These are phyloP conservation scores for Lepidochrysops patricia DNA, from an alignment of 2,888 invertebrate genomes.

Conservation along the genomic window DNA sequence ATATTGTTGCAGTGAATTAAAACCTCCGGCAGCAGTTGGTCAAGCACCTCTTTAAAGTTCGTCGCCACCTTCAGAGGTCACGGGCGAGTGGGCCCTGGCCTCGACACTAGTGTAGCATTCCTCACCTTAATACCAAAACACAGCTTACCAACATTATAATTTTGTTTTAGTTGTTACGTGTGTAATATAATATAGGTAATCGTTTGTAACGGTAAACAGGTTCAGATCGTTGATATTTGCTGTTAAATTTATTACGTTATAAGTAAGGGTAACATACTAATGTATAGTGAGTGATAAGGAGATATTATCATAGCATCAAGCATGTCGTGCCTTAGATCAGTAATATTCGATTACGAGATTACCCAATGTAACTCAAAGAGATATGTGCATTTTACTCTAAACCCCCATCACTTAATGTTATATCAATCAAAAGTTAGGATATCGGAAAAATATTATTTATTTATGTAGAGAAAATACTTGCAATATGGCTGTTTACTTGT, in stretches of 20 bases:
- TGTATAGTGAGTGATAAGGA: conserved; percentile 49
- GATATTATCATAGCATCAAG: conserved; percentile 48
- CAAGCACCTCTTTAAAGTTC: not conserved
- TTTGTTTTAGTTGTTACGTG: conserved; percentile 64
- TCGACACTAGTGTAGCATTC: conserved; percentile 57
- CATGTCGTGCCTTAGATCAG: conserved; percentile 70
- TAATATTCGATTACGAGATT: conserved; percentile 44
- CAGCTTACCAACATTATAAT: conserved; percentile 73
- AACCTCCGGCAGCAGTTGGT: not conserved
- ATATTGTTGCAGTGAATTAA: not conserved
- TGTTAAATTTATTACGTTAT: conserved; percentile 64
- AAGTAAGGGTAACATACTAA: conserved; percentile 49
- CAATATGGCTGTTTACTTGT: conserved; percentile 66
- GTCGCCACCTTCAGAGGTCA: not conserved
- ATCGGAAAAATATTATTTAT: conserved; percentile 41
- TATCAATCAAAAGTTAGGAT: conserved; percentile 33
- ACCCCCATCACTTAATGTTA: conserved; percentile 34
- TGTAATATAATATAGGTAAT: conserved; percentile 60
- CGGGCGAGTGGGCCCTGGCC: not conserved
- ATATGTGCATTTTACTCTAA: conserved; percentile 48
- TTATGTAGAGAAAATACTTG: conserved; percentile 39
- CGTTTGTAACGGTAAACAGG: conserved; percentile 46
- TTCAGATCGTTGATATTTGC: conserved; percentile 61
- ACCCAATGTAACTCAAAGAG: conserved; percentile 36
- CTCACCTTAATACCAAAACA: conserved; percentile 74